These are phyloP conservation scores for Corythucha ciliata DNA, from an alignment of 2,888 invertebrate species.

Conservation along the genomic window DNA sequence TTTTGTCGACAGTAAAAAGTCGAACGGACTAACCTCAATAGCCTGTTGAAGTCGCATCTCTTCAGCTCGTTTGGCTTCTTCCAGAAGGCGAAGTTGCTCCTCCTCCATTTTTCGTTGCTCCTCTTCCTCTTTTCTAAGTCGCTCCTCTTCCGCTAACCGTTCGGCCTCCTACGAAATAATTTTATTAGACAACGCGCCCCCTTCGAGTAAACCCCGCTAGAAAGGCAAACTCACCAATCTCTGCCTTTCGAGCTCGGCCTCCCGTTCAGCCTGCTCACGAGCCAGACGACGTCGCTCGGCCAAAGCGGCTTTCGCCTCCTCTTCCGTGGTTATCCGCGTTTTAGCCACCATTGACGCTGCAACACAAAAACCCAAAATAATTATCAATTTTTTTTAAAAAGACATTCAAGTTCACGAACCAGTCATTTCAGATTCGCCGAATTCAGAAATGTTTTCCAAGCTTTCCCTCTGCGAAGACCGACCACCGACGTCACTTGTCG, in stretches of 20 bases:
- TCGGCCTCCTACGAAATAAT: constrained; percentile 53
- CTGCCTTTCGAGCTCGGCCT: constrained; percentile 73
- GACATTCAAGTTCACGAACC: constrained; percentile 8
- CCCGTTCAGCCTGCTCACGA: constrained; percentile 81
- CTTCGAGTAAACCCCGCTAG: too few relatives aligned
- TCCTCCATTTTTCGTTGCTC: constrained; percentile 70
- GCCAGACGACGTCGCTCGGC: constrained; percentile 81
- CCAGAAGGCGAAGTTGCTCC: constrained; percentile 66
- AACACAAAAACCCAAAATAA: constrained; percentile 33
- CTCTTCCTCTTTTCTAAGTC: constrained; percentile 68
- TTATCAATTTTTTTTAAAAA: neutral
- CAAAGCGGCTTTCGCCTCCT: constrained; percentile 86
- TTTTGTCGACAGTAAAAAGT: too few relatives aligned
- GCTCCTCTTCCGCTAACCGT: constrained; percentile 60
- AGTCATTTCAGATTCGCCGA: constrained; percentile 25
- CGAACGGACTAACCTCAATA: constrained; percentile 51
- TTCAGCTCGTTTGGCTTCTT: constrained; percentile 70
- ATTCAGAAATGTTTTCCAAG: constrained; percentile 12
- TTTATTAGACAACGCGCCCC: neutral
- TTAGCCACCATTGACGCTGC: constrained; percentile 58
- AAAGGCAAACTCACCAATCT: constrained; percentile 44
- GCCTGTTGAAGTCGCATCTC: constrained; percentile 78
- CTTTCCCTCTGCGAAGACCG: too few relatives aligned
- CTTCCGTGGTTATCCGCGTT: constrained; percentile 73
- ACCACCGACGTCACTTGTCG: too few relatives aligned